These are phyloP conservation scores for Cyclophora punctaria DNA, from an alignment of 2,888 invertebrate species.

Conservation along the genomic window DNA sequence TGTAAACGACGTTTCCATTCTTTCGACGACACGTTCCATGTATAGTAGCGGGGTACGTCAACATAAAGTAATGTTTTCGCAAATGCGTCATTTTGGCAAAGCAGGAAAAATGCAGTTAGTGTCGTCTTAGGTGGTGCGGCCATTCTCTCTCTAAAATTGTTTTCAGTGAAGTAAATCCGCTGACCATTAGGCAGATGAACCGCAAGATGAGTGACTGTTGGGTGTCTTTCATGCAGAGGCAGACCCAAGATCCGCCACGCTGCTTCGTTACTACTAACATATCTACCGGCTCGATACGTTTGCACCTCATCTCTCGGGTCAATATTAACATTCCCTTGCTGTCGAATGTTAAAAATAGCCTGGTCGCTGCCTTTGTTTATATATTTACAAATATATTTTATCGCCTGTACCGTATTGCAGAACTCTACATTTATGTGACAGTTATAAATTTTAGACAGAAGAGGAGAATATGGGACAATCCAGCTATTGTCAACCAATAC, in stretches of 20 bases:
- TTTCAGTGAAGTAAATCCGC: constrained; percentile 32
- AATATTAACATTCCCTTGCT: constrained; percentile 12
- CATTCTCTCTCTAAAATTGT: constrained; percentile 23
- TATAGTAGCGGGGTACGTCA: too few relatives aligned
- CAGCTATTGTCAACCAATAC: constrained; percentile 17
- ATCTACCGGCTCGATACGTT: constrained; percentile 22
- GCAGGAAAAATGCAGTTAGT: constrained; percentile 33
- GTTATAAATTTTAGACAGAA: constrained; percentile 15
- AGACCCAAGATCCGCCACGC: constrained; percentile 29
- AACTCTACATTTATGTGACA: constrained; percentile 16
- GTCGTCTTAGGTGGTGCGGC: constrained; percentile 23
- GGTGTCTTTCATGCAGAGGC: too few relatives aligned
- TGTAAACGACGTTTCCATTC: constrained; percentile 17
- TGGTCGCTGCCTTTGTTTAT: too few relatives aligned
- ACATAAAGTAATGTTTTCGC: constrained; percentile 35
- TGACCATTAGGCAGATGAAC: constrained; percentile 23
- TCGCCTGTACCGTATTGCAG: constrained; percentile 15
- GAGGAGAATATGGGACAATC: constrained; percentile 17
- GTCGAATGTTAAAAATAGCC: constrained; percentile 14
- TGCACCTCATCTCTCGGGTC: constrained; percentile 23
- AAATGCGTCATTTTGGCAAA: constrained; percentile 33
- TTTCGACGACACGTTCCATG: too few relatives aligned
- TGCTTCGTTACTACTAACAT: too few relatives aligned
- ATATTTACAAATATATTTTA: constrained; percentile 20
- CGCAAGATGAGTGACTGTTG: constrained; percentile 21